Conservation (phyloP, 2,797 vertebrate genomes). For the Meriones psammophilus region DNA sequence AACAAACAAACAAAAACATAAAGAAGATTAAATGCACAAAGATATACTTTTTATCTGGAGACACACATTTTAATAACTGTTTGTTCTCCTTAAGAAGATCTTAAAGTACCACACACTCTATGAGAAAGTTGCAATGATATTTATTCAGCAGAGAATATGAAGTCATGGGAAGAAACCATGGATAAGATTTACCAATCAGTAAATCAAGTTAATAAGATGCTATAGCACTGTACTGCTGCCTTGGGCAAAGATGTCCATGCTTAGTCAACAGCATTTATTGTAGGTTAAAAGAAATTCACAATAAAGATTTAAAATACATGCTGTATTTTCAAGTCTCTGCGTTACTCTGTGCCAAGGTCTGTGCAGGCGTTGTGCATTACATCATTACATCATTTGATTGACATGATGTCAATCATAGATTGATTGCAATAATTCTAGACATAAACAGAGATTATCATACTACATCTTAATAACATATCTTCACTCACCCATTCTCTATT, state of each 20-base stretch:
- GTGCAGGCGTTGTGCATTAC: not conserved
- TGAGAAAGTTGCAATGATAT: not conserved
- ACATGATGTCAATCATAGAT: not conserved
- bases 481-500: not conserved
- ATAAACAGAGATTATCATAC: not conserved
- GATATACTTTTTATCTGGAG: not conserved
- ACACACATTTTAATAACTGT: not conserved
- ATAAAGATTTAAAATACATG: not conserved
- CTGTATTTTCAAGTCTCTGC: not conserved
- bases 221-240: not conserved
- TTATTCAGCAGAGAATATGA: not conserved
- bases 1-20: not conserved
- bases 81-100: not conserved
- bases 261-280: not conserved
- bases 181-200: not conserved
- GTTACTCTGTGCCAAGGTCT: not conserved
- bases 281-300: not conserved
- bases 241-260: not conserved
- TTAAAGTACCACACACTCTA: not conserved
- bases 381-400: not conserved
- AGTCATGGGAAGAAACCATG: not conserved
- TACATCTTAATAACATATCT: not conserved
- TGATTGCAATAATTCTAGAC: not conserved
- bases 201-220: not conserved
- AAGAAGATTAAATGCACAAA: not conserved